Base-by-base conservation (phyloP, 2,888 invertebrate genomes). In the Chloroclysta siterata region DNA sequence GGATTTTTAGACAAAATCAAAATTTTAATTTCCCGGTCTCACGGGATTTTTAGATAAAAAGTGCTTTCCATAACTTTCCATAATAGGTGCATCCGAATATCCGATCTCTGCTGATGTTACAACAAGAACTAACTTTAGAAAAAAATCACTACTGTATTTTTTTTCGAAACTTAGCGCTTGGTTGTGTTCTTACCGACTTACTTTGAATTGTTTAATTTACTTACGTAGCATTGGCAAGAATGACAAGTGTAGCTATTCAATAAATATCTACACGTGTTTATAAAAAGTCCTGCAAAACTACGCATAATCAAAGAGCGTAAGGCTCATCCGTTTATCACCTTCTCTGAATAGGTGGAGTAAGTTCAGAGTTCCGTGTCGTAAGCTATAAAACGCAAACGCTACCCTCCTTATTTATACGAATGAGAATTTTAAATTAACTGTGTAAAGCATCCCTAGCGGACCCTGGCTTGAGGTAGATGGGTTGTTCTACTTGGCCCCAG, bases 401-500 rank as follows among this genome's bases (percentile, higher is more conserved):
- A 88, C 91, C 91, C 90, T 89, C 90, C 90, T 90, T 89, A 90
- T 91, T 92, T 92, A 91, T 92, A 87, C 89, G 86, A 88, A 88
- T 88, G 91, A 89, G 91, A 89, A 92, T 92, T 93, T 93, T 90
- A 92, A 93, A 93, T 93, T 93, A 93, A 93, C 91, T 90, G 89
- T 83, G 88, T 92, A 90, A 86, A 90, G 84, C 85, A 80, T 82
- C 89, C 89, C 87, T 82, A 77, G 82, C 74, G 77, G 77, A 78
- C 65, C 65, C 65, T 72, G 81, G 73, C 77, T 65, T 75, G 79
- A 82, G 84, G 80, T 82, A 70, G 74, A 60, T 63, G 74, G 68
- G 68, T 5, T 64, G 72, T 77, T 88, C 84, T 74, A 68, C 74
- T 85, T 85, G 60, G 58, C 6, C 14, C 78, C 47, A n/a, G 2